A percentile compares a stretch with the other conserved stretches of the same genome.
phyloP scores from a whole-genome alignment of 1,140 invertebrate genomes.

The Ceratina australensis region DNA sequence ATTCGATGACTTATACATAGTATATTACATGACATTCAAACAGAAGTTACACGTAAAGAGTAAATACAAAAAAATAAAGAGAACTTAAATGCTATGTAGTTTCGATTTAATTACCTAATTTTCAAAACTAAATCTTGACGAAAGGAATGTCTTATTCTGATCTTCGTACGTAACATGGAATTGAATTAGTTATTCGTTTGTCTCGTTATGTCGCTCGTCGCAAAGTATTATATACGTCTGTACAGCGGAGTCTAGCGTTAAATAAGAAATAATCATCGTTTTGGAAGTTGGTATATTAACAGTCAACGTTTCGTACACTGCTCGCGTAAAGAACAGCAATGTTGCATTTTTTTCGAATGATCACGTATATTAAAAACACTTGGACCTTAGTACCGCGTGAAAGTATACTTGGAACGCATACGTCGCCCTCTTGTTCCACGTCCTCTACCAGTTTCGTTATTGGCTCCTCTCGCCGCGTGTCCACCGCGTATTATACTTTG shows the following conservation, averaged over 20 bases:
- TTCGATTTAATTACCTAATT: neutral
- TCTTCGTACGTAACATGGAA: too few species aligned
- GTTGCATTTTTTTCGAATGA: neutral
- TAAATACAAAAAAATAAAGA: slow-evolving; percentile 22
- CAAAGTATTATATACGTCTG: too few species aligned
- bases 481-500: slow-evolving; percentile 55
- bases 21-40: neutral
- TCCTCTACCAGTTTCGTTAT: slow-evolving; percentile 63
- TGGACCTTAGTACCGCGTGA: slow-evolving; percentile 45
- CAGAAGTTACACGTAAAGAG: slow-evolving; percentile 14
- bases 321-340: neutral
- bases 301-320: slow-evolving; percentile 25
- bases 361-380: slow-evolving; percentile 7
- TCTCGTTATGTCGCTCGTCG: too few species aligned
- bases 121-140: neutral
- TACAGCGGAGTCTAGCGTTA: too few species aligned
- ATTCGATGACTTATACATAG: neutral
- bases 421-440: slow-evolving; percentile 65
- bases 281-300: slow-evolving; percentile 32
- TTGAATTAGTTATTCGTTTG: neutral
- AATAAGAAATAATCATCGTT: slow-evolving; percentile 25
- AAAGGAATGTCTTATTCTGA: slow-evolving; percentile 28
- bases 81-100: slow-evolving; percentile 27
- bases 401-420: slow-evolving; percentile 65
- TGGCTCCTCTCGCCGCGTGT: slow-evolving; percentile 57